Base-by-base conservation (phyloP, 2,888 invertebrate species). In the Tanaodytes sp. region DNA sequence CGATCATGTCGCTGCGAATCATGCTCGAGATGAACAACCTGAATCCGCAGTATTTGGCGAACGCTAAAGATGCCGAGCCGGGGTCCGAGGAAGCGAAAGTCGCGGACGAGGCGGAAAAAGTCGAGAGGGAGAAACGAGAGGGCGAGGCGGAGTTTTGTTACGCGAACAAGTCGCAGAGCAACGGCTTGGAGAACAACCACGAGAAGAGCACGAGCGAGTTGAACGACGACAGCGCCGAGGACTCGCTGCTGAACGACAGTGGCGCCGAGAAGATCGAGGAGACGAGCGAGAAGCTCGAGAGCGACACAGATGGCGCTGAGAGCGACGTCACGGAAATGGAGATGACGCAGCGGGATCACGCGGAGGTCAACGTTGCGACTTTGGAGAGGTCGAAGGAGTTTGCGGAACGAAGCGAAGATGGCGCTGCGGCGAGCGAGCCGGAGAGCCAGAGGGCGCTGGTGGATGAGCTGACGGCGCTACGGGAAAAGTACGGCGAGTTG, bases 401-500 rank as follows among this genome's bases (percentile, higher is more conserved):
- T 4, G 15, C 6, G 2, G 15, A 39, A 2, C n/a, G 40, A 5
- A 18, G 27, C 1, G 31, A 31, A 30, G 36, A 43, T 2, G 9
- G 15, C 14, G n/a, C 12, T 9, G 43, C 30, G 31, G 20, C 6
- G 9, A 6, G 19, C 11, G n/a, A 14, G 19, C 36, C 31, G 12
- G 46, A 54, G 14, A 37, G 15, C 6, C 30, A 33, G 27, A 48
- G 40, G 19, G 37, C 27, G 1, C 30, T 20, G 0, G 61, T 57
- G 20, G 67, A 55, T 6, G 62, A 62, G 9, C 31, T 68, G 33
- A 30, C 30, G 16, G 52, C 45, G 20, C 27, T 68, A 51, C 93
- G 92, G 80, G 91, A 92, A 82, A 88, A 90, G 75, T 93, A 91
- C 87, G 90, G 90, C 64, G 88, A 88, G 75, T 90, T 88, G 63